Evolutionary conservation across 2,113 vertebrate genomes (phyloP).

Genomic region (Accipiter virgatus): DNA sequence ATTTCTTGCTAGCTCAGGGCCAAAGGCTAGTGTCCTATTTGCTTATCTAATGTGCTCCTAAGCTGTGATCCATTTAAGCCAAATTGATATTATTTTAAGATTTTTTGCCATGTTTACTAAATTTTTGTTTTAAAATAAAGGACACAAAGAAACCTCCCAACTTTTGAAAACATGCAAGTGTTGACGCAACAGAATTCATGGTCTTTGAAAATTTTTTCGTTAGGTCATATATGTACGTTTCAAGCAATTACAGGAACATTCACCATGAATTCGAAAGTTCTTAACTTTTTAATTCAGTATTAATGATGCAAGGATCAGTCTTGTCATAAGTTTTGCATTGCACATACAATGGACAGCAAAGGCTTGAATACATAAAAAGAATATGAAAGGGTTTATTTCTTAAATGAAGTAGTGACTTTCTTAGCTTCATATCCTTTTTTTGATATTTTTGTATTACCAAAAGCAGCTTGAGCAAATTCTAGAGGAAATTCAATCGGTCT

Average conservation of each 20-base stretch:
- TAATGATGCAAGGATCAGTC: neutral
- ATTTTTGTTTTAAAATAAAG: neutral
- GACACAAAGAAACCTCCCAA: neutral
- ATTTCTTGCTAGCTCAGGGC: neutral
- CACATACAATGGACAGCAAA: neutral
- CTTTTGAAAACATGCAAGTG: neutral
- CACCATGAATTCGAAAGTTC: neutral
- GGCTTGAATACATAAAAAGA: neutral
- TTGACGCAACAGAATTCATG: neutral
- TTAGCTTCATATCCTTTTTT: neutral
- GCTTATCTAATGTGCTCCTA: neutral
- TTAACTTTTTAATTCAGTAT: neutral
- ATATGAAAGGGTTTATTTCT: neutral
- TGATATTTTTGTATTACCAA: neutral
- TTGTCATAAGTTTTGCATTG: neutral
- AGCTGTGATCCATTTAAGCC: neutral
- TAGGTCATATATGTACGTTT: neutral
- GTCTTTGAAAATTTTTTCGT: neutral
- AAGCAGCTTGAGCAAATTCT: neutral
- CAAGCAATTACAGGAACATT: neutral
- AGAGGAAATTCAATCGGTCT: neutral
- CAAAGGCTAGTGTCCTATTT: neutral
- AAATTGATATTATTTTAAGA: neutral
- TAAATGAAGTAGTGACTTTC: neutral
- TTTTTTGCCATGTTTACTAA: neutral